Percentiles rank a stretch among this genome's conserved stretches.
Conservation (phyloP, 2,113 vertebrate genomes). For the Salvelinus sp. region DNA sequence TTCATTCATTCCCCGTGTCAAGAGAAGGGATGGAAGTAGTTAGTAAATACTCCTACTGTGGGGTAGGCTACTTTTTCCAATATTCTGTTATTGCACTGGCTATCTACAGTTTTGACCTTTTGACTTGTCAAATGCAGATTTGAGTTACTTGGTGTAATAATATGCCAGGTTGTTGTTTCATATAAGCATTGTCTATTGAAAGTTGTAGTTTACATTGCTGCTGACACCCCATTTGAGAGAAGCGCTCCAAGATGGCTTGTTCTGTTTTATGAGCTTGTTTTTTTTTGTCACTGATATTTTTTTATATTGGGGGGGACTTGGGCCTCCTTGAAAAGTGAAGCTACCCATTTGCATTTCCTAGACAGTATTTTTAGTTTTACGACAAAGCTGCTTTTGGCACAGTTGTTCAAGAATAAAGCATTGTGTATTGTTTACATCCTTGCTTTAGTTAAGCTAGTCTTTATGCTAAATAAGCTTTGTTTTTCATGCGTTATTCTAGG, state of each 20-base stretch:
- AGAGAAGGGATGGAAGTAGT: not conserved
- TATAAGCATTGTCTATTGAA: too few species aligned
- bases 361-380: not conserved
- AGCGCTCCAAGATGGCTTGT: not conserved
- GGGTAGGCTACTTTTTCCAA: not conserved
- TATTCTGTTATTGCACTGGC: slow-evolving; percentile 1
- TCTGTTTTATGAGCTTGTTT: not conserved
- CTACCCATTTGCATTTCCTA: not conserved
- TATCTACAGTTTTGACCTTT: not conserved
- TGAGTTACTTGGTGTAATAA: not conserved
- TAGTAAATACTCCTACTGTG: not conserved
- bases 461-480: not conserved
- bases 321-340: not conserved
- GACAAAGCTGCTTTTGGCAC: not conserved
- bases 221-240: slow-evolving; percentile 3
- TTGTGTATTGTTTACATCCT: slow-evolving; percentile 8
- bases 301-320: not conserved
- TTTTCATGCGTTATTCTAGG: not conserved
- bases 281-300: not conserved
- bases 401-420: slow-evolving; percentile 5
- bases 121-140: not conserved
- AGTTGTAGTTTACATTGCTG: not conserved
- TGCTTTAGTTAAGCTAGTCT: slow-evolving; percentile 6
- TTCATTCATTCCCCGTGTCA: not conserved
- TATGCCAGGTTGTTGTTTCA: slow-evolving; percentile 7